A percentile compares a stretch with the other conserved stretches of the same genome.
phyloP scores from a whole-genome alignment of 2,888 invertebrate genomes.

The Deroplatys truncata region DNA sequence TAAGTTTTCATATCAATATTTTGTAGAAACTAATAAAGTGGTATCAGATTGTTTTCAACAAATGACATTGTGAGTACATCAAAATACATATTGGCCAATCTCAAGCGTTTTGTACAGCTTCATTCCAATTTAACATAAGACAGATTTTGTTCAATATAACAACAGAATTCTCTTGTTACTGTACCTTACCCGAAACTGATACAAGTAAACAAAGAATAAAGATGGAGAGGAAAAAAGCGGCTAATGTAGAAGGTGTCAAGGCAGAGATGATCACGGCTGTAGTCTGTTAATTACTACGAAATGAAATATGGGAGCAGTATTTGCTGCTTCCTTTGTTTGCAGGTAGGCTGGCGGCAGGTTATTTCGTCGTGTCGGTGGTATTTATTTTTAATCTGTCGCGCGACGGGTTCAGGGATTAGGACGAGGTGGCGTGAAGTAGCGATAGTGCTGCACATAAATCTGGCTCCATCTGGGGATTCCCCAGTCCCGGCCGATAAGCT shows the following conservation, averaged over 20 bases:
- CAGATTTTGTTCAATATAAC: too few relatives aligned
- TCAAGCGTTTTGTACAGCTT: too few relatives aligned
- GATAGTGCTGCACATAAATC: slow-evolving; percentile 19
- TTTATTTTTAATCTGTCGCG: not conserved
- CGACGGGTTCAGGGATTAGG: not conserved
- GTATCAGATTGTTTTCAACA: too few relatives aligned
- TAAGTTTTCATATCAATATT: too few relatives aligned
- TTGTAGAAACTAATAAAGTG: too few relatives aligned
- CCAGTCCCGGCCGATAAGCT: slow-evolving; percentile 15
- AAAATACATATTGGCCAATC: too few relatives aligned
- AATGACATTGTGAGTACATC: too few relatives aligned
- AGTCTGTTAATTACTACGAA: not conserved
- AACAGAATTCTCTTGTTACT: too few relatives aligned
- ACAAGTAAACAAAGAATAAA: not conserved
- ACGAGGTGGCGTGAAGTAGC: slow-evolving; percentile 10
- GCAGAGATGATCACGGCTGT: not conserved
- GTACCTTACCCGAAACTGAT: not conserved
- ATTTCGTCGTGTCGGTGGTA: not conserved
- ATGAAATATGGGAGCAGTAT: not conserved
- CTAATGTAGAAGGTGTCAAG: not conserved
- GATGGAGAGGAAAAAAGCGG: not conserved
- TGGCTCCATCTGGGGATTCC: slow-evolving; percentile 19
- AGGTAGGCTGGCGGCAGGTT: not conserved
- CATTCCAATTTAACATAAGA: too few relatives aligned
- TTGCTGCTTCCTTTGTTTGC: not conserved